These are phyloP conservation scores for Cyaniris semiargus DNA, from an alignment of 2,888 invertebrate genomes.

Conservation along the genomic window DNA sequence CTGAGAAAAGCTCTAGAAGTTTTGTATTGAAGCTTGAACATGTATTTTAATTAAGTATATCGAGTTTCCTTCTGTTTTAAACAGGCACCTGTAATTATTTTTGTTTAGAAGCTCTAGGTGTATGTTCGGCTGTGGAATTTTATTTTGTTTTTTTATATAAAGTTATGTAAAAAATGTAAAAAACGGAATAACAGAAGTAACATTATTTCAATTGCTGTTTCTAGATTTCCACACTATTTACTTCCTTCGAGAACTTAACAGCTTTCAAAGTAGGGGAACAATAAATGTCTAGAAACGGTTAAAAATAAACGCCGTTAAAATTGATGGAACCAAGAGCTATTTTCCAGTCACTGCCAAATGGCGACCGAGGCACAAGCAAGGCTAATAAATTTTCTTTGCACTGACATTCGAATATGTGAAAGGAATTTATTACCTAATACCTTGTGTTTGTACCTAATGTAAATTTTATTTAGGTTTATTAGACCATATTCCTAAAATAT, in stretches of 20 bases:
- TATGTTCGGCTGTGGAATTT: no score
- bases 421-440: not conserved
- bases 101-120: no score
- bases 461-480: not conserved
- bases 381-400: not conserved
- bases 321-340: not conserved
- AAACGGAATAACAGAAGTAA: no score
- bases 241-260: not conserved
- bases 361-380: not conserved
- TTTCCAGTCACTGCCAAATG: not conserved
- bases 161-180: no score
- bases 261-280: not conserved
- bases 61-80: no score
- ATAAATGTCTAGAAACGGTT: not conserved
- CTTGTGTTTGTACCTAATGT: not conserved
- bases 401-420: not conserved
- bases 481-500: not conserved
- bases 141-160: no score
- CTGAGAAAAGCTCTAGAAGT: no score
- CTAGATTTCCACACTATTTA: not conserved
- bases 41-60: no score
- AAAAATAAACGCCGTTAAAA: not conserved
- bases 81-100: no score
- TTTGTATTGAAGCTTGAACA: no score
- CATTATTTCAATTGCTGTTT: no score